A percentile compares a stretch with the other conserved stretches of the same genome.
These are phyloP conservation scores for Picus viridis DNA, from an alignment of 2,797 vertebrate genomes.

Conservation along the genomic window DNA sequence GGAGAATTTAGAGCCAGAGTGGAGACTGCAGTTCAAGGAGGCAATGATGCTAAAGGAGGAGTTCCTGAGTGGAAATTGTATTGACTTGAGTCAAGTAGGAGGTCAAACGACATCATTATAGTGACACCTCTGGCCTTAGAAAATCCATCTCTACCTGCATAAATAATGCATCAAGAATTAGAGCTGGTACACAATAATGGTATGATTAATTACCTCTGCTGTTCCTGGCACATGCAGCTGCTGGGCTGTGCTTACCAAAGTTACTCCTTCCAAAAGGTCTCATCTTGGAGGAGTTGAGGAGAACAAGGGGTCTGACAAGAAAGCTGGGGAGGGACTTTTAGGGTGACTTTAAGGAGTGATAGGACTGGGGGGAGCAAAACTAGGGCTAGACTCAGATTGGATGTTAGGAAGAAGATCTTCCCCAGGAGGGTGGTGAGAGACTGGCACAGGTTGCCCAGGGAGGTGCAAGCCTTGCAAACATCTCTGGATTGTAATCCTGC, in stretches of 20 bases:
- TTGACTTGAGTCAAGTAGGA: neutral
- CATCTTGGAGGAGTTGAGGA: neutral
- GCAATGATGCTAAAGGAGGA: neutral
- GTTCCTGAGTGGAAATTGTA: neutral
- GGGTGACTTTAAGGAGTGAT: too few species aligned
- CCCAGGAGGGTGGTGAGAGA: too few species aligned
- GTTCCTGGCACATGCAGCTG: neutral
- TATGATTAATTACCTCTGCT: neutral
- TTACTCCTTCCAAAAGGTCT: neutral
- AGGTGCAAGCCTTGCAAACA: neutral
- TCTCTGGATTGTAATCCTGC: neutral
- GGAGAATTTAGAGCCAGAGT: neutral
- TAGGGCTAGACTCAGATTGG: too few species aligned
- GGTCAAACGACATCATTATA: conserved; percentile 8
- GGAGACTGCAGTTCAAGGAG: neutral
- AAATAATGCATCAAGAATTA: conserved; percentile 11
- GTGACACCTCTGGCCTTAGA: neutral
- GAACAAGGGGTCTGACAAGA: neutral
- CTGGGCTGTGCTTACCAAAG: neutral
- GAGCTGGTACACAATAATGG: neutral
- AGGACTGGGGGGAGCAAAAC: too few species aligned
- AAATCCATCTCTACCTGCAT: neutral
- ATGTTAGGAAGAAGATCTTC: too few species aligned
- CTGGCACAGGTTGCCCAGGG: too few species aligned
- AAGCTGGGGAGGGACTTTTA: too few species aligned